phyloP scores from a whole-genome alignment of 2,113 vertebrate species.

The Entelurus aequoreus region DNA sequence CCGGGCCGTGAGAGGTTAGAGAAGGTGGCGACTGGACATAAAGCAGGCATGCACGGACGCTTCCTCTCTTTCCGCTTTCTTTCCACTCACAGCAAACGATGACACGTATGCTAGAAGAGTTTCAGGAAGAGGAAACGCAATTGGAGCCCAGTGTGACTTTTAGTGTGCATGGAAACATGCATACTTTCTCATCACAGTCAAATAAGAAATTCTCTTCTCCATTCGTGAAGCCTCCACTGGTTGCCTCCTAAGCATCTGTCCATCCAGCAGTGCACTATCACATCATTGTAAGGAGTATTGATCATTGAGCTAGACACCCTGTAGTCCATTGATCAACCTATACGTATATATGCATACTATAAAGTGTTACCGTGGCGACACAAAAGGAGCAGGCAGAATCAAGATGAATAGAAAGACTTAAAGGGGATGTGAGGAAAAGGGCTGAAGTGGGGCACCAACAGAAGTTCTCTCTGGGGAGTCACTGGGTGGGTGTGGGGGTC shows the following conservation, averaged over 20 bases:
- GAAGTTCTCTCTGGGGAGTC: conserved; percentile 73
- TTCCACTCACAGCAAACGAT: conserved; percentile 49
- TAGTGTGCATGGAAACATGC: conserved; percentile 31
- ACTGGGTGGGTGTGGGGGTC: conserved; percentile 54
- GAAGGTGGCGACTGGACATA: conserved; percentile 55
- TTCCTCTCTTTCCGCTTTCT: conserved; percentile 66
- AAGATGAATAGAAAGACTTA: conserved; percentile 53
- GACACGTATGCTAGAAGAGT: conserved; percentile 31
- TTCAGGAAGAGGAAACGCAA: conserved; percentile 38
- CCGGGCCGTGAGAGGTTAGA: conserved; percentile 57
- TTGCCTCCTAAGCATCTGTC: conserved; percentile 3
- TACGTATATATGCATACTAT: conserved; percentile 29
- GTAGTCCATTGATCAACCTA: no score
- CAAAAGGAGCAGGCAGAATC: conserved; percentile 53
- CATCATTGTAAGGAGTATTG: no score
- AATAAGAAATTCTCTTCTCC: conserved; percentile 29
- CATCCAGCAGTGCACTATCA: no score
- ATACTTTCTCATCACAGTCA: conserved; percentile 18
- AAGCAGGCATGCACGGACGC: conserved; percentile 48
- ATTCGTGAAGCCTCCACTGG: conserved; percentile 29
- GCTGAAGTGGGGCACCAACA: conserved; percentile 65
- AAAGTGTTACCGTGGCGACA: conserved; percentile 24
- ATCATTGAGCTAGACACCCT: no score
- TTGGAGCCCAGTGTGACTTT: conserved; percentile 17
- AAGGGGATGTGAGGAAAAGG: conserved; percentile 51